These are phyloP conservation scores for Phataginus tetradactyla DNA, from an alignment of 2,797 vertebrate genomes.

Conservation along the genomic window DNA sequence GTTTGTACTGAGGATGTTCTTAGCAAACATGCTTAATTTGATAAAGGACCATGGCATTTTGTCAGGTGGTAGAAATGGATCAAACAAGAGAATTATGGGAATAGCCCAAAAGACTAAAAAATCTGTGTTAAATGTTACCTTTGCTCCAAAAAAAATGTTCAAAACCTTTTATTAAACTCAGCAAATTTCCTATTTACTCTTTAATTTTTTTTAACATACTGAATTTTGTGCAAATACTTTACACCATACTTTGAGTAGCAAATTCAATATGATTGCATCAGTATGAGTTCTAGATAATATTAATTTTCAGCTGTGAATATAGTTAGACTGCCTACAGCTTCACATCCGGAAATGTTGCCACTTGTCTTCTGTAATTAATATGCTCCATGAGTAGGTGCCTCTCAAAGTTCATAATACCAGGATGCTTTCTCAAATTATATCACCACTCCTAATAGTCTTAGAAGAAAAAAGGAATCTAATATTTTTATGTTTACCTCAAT, in stretches of 20 bases:
- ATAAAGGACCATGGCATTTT: not conserved
- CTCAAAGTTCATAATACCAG: constrained; percentile 55
- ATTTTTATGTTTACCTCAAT: not conserved
- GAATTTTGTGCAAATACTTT: constrained; percentile 49
- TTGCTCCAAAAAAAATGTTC: not conserved
- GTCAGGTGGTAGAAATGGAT: not conserved
- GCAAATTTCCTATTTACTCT: not conserved
- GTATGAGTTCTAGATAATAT: constrained; percentile 69
- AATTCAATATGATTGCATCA: constrained; percentile 70
- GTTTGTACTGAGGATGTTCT: not conserved
- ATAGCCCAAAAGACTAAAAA: not conserved
- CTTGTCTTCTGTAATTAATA: constrained; percentile 67
- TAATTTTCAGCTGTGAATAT: constrained; percentile 79
- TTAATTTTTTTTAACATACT: not conserved
- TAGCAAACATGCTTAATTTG: not conserved
- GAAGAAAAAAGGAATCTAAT: not conserved
- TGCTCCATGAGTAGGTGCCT: constrained; percentile 22
- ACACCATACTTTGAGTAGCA: constrained; percentile 60
- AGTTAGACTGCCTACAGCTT: constrained; percentile 56
- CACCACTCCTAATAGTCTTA: constrained; percentile 9
- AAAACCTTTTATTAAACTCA: not conserved
- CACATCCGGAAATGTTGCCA: constrained; percentile 64
- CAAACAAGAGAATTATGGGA: not conserved
- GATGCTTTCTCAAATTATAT: constrained; percentile 46
- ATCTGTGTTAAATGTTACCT: not conserved